Base-by-base conservation (phyloP, 2,888 invertebrate genomes). In the Campoletis raptor region DNA sequence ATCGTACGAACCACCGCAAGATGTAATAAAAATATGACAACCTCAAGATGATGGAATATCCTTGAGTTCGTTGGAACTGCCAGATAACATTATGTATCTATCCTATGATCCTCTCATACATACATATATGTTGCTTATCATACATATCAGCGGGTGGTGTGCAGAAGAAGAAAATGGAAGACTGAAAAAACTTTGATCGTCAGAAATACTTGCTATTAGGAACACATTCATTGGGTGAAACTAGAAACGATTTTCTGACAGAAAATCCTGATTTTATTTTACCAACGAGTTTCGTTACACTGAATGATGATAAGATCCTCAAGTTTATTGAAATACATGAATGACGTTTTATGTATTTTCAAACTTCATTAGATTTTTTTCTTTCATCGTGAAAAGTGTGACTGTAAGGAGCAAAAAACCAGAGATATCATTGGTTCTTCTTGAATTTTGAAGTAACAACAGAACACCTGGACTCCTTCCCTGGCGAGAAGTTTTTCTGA, bases 11-110 rank as follows among this genome's bases (percentile, higher is more conserved):
- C 61, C 40, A 30, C 40, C n/a, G 30, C 24, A 21, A 69, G 70
- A 48, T 48, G 87, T 92, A 91, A 92, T 92, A 91, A 92, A 92
- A 92, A 90, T 92, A 90, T 90, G 90, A 90, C 91, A 88, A 76
- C 54, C 76, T 81, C 69, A 69, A 77, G 85, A 87, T 90, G 92
- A 92, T 91, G 90, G 90, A 92, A 90, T 85, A 85, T 67, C 86
- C 37, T 78, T 83, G 72, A 67, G 72, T 76, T 86, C 83, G 82
- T 81, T 61, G 45, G 18, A 77, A 77, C 79, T 61, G 18, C 9
- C 40, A 42, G 57, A 73, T 83, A 83, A 83, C 57, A 78, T 69
- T 85, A 76, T 85, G 78, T 76, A 69, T 83, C 52, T 61, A 42
- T 37, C 57, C 48, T 77, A 37, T 61, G 37, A 64, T 54, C 18